phyloP scores from a whole-genome alignment of 1,140 invertebrate genomes.

The Helicoverpa armigera region DNA sequence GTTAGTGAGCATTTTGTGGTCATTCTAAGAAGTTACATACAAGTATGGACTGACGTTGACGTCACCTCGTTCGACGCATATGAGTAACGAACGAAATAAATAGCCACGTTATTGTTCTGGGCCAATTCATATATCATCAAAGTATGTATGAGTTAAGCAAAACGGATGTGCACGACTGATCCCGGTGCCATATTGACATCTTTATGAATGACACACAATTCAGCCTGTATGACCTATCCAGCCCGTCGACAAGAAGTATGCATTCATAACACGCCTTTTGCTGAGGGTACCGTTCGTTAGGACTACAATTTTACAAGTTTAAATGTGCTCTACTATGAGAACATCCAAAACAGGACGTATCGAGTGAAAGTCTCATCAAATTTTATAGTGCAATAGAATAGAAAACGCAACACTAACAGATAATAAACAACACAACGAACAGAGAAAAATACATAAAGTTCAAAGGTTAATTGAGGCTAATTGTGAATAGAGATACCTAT shows the following conservation, averaged over 20 bases:
- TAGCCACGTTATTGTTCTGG: conserved; percentile 67
- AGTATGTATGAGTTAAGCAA: conserved; percentile 56
- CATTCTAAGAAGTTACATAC: conserved; percentile 45
- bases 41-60: conserved; percentile 45
- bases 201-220: conserved; percentile 75
- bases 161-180: conserved; percentile 83
- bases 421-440: conserved; percentile 4
- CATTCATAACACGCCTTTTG: neutral
- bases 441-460: conserved; percentile 30
- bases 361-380: conserved; percentile 30
- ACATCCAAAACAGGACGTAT: neutral
- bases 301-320: no score
- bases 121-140: conserved; percentile 63
- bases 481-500: conserved; percentile 31
- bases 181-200: conserved; percentile 78
- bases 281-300: neutral
- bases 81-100: conserved; percentile 56
- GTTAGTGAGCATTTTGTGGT: conserved; percentile 26
- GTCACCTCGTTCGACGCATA: conserved; percentile 45
- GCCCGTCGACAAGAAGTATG: neutral
- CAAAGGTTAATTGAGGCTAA: conserved; percentile 49
- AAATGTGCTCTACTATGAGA: no score
- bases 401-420: neutral
- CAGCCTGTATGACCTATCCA: neutral
- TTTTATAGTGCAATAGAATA: conserved; percentile 35